Percentiles rank a stretch among this genome's conserved stretches.
phyloP scores from a whole-genome alignment of 2,888 invertebrate species.

The Chrysomela aeneicollis region DNA sequence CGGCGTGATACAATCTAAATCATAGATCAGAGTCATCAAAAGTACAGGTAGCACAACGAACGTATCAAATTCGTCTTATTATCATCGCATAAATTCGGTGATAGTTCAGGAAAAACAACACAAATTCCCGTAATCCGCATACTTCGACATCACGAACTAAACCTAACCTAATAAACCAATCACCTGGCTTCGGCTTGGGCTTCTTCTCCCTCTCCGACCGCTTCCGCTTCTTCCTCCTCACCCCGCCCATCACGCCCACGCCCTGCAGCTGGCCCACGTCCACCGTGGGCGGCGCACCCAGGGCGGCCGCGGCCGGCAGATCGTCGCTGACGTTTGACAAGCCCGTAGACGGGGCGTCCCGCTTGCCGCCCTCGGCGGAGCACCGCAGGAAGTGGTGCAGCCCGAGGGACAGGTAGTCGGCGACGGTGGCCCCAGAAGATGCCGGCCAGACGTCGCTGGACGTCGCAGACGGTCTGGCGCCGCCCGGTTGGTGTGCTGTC shows the following conservation, averaged over 20 bases:
- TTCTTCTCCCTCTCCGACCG: slow-evolving; percentile 81
- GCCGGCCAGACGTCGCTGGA: slow-evolving; percentile 72
- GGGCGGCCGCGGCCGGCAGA: slow-evolving; percentile 38
- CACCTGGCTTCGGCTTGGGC: slow-evolving; percentile 81
- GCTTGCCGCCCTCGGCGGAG: slow-evolving; percentile 75
- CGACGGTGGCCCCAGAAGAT: slow-evolving; percentile 76
- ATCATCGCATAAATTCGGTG: too few species aligned
- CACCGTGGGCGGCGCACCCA: slow-evolving; percentile 58
- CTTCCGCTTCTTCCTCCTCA: slow-evolving; percentile 83
- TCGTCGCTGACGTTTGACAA: background rate
- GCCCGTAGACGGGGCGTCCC: too few species aligned
- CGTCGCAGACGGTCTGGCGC: too few species aligned
- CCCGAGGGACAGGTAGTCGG: slow-evolving; percentile 83
- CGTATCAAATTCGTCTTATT: too few species aligned
- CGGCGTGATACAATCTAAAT: too few species aligned
- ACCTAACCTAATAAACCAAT: background rate
- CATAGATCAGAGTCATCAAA: too few species aligned
- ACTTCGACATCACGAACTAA: too few species aligned
- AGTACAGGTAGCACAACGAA: too few species aligned
- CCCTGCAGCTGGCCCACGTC: slow-evolving; percentile 57
- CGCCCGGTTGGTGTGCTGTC: too few species aligned
- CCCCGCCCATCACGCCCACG: slow-evolving; percentile 9
- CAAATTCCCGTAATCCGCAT: too few species aligned
- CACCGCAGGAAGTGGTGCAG: slow-evolving; percentile 86
- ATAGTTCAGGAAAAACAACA: too few species aligned